A percentile compares a stretch with the other conserved stretches of the same genome.
phyloP scores from a whole-genome alignment of 2,113 vertebrate genomes.

The Poeciliopsis retropinna region DNA sequence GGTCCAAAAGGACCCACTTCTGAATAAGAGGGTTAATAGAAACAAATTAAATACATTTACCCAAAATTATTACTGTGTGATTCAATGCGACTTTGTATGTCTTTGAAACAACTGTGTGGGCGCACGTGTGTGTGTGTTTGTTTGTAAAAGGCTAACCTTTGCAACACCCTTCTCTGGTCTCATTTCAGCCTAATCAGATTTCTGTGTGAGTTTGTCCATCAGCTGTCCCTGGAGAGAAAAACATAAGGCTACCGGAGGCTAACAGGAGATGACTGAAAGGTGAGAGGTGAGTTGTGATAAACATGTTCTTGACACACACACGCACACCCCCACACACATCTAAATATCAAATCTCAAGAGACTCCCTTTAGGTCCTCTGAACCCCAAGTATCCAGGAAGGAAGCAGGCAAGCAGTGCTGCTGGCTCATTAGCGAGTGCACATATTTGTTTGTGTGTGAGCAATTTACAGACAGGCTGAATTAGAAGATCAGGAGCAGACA shows the following conservation, averaged over 20 bases:
- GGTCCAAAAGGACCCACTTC: too few relatives aligned
- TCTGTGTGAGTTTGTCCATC: conserved; percentile 52
- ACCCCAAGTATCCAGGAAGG: conserved; percentile 60
- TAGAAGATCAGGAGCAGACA: conserved; percentile 65
- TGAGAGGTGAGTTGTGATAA: conserved; percentile 67
- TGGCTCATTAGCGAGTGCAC: conserved; percentile 53
- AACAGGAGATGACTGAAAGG: conserved; percentile 68
- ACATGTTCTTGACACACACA: conserved; percentile 21
- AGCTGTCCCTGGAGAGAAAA: conserved; percentile 58
- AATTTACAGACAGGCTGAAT: conserved; percentile 61
- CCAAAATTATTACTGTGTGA: neutral
- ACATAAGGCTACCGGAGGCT: conserved; percentile 66
- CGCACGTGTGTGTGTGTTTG: conserved; percentile 7
- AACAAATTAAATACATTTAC: neutral
- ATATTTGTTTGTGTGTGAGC: conserved; percentile 62
- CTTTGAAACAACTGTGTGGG: neutral
- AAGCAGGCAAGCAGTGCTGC: conserved; percentile 65
- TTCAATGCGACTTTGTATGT: neutral
- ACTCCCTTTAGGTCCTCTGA: conserved; percentile 51
- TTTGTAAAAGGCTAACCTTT: conserved; percentile 44
- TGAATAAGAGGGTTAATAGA: neutral
- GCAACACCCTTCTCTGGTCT: conserved; percentile 38
- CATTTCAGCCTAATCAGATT: conserved; percentile 58
- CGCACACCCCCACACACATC: conserved; percentile 23
- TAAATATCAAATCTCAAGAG: conserved; percentile 46